phyloP scores from a whole-genome alignment of 2,888 invertebrate genomes.

The Ligdia adustata region DNA sequence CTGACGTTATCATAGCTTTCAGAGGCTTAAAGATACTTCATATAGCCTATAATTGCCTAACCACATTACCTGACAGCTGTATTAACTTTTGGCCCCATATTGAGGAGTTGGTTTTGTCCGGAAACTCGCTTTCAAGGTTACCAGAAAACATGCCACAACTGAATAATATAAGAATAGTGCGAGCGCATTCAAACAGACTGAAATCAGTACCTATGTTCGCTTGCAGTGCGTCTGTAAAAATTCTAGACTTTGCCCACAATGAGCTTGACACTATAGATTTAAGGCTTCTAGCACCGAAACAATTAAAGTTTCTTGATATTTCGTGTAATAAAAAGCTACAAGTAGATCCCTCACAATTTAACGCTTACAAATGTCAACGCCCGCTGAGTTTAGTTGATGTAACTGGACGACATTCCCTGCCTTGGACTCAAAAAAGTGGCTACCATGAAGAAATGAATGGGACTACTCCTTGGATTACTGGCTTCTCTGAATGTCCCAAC shows the following conservation, averaged over 20 bases:
- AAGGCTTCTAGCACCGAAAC: conserved; percentile 89
- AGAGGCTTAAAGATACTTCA: conserved; percentile 88
- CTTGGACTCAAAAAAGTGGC: conserved; percentile 78
- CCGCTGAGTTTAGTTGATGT: conserved; percentile 94
- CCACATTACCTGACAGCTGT: conserved; percentile 89
- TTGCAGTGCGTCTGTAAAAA: conserved; percentile 89
- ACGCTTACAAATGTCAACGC: conserved; percentile 90
- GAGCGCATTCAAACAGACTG: conserved; percentile 92
- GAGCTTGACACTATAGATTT: conserved; percentile 92
- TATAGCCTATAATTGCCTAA: conserved; percentile 91
- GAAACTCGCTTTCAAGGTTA: conserved; percentile 89
- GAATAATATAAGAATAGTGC: conserved; percentile 88
- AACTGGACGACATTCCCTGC: conserved; percentile 90
- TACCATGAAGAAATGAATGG: conserved; percentile 83
- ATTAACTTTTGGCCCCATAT: conserved; percentile 90
- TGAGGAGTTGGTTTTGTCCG: conserved; percentile 92
- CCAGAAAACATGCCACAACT: conserved; percentile 90
- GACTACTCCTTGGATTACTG: conserved; percentile 89
- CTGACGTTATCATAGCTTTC: conserved; percentile 87
- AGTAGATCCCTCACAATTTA: conserved; percentile 92
- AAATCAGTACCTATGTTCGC: conserved; percentile 90
- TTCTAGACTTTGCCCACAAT: conserved; percentile 93
- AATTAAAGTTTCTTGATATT: conserved; percentile 92
- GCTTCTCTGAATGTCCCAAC: conserved; percentile 94
- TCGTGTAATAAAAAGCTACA: conserved; percentile 92